Base-by-base conservation (phyloP, 2,797 vertebrate species). In the Chiroxiphia lanceolata region DNA sequence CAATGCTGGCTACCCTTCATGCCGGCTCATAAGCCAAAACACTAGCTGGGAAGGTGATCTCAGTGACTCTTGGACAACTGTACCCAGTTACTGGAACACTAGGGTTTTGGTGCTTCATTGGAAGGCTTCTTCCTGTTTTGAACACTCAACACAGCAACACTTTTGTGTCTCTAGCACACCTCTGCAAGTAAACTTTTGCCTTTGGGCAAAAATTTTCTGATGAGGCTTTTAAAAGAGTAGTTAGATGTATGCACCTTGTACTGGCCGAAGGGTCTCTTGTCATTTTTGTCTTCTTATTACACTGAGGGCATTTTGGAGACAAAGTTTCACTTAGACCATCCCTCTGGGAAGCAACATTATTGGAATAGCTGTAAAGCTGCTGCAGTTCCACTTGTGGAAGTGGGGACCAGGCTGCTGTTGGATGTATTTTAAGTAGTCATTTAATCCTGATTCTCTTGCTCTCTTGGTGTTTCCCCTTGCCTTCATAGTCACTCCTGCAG, bases 321-420 rank as follows among this genome's bases (percentile, higher is more conserved):
- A 54, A 64, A 59, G 26, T 84, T 91, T 89, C 40, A 61, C 65
- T 85, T 74, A 75, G 36, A 84, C 54, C 57, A 51, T 74, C 65
- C 50, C 26, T 81, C 33, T 54, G 42, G 45, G 71, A 83, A 89
- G 51, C 40, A 89, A 77, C 75, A 48, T 81, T 65, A 15, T 94
- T 81, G 74, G 89, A 88, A 87, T 57, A 64, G 34, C 42, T 93
- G 77, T 95, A 57, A 93, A 95, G 92, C 88, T 95, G 94, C 89
- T 90, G 85, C 79, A 91, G 68, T 96, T 95, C 80, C 64, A 61
- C 82, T 88, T 90, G 29, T 22, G 71, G 71, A 85, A 93, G 70
- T 81, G 68, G 84, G 91, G 91, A 86, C 82, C 87, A 89, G 61
- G 45, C 61, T 94, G 59, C 72, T 95, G 33, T 80, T 96, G 42